Evolutionary conservation across 2,797 vertebrate genomes (phyloP), one percentile per base, ranked within the genome.

Genomic region (Arvicola amphibius): DNA sequence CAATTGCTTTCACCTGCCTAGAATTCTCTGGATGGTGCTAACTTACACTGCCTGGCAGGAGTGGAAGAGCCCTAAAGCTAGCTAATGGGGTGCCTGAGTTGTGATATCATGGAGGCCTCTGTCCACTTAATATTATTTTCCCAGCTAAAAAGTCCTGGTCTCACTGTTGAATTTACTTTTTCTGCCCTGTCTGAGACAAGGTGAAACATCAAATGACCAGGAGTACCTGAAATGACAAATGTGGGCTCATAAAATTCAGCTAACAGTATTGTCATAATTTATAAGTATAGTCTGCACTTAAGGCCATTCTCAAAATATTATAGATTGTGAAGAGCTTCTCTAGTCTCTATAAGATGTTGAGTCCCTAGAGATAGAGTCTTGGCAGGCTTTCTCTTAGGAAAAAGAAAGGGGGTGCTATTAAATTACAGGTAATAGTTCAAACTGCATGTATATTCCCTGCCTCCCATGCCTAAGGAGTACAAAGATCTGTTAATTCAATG

Each of bases 1-100:
- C 83, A 93, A 96, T 93, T 95, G 91, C 71, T 96, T 97, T 97
- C 95, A 96, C 94, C 85, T 78, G 92, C 76, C 51, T 46, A 34
- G 40, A 53, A 46, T 79, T 76, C 8, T 6, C 94, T 91, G 71
- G 46, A 34, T 94, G 92, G 80, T 0, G 10, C 63, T 92, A 88
- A 83, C 88, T 96, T 79, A 13, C 40, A 61, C 76, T 91, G 88
- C 95, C 94, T 97, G 86, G 2, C 73, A 85, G 74, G 81, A 96
- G 90, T 51, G 37, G 51, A 77, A 85, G 69, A 48, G 17, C 40
- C 0, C 69, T 56, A n/a, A 92, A 96, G 91, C 67, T 92, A 61
- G 80, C 74, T 92, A 88, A 76, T 67, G 34, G 43, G 51, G 25
- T 9, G 3, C 91, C 90, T 73, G 74, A 81, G 69, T 67, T 83